Evolutionary conservation across 2,797 vertebrate genomes (phyloP).

Genomic region (Taeniopygia guttata): DNA sequence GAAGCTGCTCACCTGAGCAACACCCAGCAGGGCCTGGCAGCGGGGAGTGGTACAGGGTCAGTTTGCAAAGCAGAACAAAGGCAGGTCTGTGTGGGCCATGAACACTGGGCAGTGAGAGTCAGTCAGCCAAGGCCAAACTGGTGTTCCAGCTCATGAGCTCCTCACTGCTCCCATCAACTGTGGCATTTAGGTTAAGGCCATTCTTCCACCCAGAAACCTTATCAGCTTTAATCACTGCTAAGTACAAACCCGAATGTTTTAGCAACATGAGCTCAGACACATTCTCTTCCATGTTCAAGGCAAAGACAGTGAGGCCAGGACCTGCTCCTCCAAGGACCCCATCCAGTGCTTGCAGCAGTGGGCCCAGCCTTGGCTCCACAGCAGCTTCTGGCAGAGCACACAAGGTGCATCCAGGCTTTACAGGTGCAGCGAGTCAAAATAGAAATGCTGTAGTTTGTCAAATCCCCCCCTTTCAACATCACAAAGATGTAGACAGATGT

Average conservation of each 20-base stretch:
- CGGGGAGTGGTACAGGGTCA: background rate
- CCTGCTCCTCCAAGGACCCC: background rate
- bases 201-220: background rate
- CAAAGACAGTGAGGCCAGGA: background rate
- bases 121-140: background rate
- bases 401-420: background rate
- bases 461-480: background rate
- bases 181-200: background rate
- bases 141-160: background rate
- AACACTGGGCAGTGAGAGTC: background rate
- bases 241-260: background rate
- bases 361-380: background rate
- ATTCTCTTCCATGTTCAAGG: background rate
- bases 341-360: rapidly evolving
- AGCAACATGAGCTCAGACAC: background rate
- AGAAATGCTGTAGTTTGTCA: background rate
- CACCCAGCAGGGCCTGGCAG: background rate
- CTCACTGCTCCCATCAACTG: background rate
- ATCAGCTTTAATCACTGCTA: background rate
- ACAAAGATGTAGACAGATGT: background rate
- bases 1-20: background rate
- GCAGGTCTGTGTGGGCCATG: background rate
- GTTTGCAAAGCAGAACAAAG: background rate
- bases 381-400: background rate
- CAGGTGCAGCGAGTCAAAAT: background rate